phyloP scores from a whole-genome alignment of 2,888 invertebrate species.

The Orthonychiurus folsomi region DNA sequence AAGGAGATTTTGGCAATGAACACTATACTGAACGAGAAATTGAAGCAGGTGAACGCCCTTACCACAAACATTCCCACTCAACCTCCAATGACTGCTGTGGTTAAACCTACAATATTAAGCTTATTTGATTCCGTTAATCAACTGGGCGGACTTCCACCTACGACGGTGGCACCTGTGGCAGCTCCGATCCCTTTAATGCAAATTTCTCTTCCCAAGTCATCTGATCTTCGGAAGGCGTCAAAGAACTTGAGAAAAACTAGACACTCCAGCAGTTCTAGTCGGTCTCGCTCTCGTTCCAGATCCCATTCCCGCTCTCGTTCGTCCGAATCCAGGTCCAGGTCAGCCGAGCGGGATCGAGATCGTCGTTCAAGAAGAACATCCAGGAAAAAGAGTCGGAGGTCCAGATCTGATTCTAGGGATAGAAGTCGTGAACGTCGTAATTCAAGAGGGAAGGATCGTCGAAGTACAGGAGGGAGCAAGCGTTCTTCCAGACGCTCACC shows the following conservation, averaged over 20 bases:
- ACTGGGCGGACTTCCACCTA: no score
- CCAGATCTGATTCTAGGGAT: background rate
- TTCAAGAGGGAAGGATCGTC: constrained; percentile 2
- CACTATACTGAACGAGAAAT: constrained; percentile 33
- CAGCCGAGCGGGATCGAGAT: constrained; percentile 5
- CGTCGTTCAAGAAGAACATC: constrained; percentile 12
- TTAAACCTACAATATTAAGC: constrained; percentile 31
- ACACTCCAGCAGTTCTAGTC: constrained; percentile 21
- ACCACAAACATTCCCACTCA: constrained; percentile 18
- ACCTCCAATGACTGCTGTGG: constrained; percentile 32
- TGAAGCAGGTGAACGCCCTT: constrained; percentile 30
- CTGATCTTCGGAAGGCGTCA: constrained; percentile 7
- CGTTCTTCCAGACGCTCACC: background rate
- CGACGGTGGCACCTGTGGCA: background rate
- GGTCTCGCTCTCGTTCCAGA: constrained; percentile 29
- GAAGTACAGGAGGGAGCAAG: background rate
- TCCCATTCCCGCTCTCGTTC: constrained; percentile 15
- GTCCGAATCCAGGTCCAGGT: background rate
- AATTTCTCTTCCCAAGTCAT: background rate
- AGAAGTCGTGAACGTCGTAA: constrained; percentile 1
- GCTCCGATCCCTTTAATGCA: background rate
- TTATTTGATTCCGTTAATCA: no score
- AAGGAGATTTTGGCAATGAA: constrained; percentile 39
- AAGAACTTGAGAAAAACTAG: constrained; percentile 18
- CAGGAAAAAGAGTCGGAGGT: background rate